Conservation (phyloP, 35 echinoderm and acorn worm species). For the Anneissia japonica region DNA sequence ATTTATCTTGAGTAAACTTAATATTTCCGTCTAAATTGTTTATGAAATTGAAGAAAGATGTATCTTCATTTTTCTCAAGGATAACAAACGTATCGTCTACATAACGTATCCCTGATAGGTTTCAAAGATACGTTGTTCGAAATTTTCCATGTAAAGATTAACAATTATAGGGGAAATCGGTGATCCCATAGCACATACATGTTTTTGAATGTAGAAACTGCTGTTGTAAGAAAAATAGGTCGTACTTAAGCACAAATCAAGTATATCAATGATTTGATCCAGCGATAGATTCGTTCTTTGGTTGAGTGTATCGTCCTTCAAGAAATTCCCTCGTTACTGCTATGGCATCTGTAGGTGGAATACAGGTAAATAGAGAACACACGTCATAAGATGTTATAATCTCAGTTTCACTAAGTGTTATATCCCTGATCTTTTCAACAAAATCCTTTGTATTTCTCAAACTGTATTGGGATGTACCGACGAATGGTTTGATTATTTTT, state of each 20-base stretch:
- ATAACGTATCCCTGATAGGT: background rate
- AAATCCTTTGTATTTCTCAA: too few species aligned
- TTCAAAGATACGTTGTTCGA: background rate
- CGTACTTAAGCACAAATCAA: background rate
- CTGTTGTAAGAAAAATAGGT: slow-evolving; percentile 1
- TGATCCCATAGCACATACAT: background rate
- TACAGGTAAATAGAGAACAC: background rate
- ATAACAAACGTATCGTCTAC: too few species aligned
- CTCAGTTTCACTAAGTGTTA: background rate
- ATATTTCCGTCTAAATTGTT: background rate
- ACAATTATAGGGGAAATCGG: background rate
- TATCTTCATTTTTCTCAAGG: too few species aligned
- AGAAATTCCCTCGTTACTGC: background rate
- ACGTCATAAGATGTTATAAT: background rate
- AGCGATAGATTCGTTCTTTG: background rate
- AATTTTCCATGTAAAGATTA: background rate
- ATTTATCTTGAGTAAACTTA: background rate
- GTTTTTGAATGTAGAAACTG: too few species aligned
- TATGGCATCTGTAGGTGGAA: background rate
- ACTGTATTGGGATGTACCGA: too few species aligned
- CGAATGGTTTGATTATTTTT: too few species aligned
- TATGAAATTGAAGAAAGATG: background rate
- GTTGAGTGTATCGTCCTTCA: background rate
- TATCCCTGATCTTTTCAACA: too few species aligned
- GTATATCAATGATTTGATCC: background rate